These are phyloP conservation scores for Hydropsyche betteni DNA, from an alignment of 2,888 invertebrate species.

Conservation along the genomic window DNA sequence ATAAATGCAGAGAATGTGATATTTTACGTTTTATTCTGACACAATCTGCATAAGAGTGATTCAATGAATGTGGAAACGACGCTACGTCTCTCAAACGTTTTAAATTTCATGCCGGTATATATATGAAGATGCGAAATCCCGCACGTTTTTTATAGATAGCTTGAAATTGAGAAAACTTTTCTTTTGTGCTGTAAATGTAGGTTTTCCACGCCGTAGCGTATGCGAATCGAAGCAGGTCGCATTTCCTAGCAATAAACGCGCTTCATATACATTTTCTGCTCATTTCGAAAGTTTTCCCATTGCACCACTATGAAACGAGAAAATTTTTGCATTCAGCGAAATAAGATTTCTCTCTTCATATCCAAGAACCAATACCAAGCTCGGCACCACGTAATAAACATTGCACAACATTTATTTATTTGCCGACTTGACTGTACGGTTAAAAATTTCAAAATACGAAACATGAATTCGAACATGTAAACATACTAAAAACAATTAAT, in stretches of 20 bases:
- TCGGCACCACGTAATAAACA: too few relatives aligned
- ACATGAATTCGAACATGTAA: too few relatives aligned
- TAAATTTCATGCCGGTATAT: not conserved
- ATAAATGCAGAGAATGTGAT: too few relatives aligned
- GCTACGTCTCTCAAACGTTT: not conserved
- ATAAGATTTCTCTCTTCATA: not conserved
- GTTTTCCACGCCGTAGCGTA: conserved; percentile 34
- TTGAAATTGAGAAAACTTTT: conserved; percentile 35
- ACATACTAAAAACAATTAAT: too few relatives aligned
- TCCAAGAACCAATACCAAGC: too few relatives aligned
- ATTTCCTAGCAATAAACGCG: not conserved
- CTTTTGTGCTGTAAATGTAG: conserved; percentile 38
- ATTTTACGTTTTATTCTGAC: too few relatives aligned
- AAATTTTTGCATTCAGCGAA: conserved; percentile 13
- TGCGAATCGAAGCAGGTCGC: conserved; percentile 20
- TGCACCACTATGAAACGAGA: not conserved
- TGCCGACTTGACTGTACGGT: too few relatives aligned
- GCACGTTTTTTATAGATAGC: too few relatives aligned
- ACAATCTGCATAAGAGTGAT: too few relatives aligned
- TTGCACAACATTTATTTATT: too few relatives aligned
- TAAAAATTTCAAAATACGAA: too few relatives aligned
- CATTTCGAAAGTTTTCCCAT: conserved; percentile 29
- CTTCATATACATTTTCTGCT: conserved; percentile 15
- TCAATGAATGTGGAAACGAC: not conserved
- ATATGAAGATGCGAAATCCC: too few relatives aligned